A percentile compares a stretch with the other conserved stretches of the same genome.
Conservation (phyloP, 2,113 vertebrate genomes). For the Sula dactylatra region DNA sequence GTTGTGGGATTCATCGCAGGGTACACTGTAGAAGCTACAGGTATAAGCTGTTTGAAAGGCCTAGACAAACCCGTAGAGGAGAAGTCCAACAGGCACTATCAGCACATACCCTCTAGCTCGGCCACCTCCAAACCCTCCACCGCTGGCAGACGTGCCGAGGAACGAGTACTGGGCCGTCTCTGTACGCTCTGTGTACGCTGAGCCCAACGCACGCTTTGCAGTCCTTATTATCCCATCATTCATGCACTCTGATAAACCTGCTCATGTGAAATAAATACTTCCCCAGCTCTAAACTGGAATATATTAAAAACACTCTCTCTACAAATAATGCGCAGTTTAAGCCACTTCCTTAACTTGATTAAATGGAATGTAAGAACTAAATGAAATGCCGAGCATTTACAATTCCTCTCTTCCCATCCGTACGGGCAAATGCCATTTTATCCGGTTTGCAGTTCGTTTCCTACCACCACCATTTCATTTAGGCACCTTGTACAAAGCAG, state of each 20-base stretch:
- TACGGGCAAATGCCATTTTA: not conserved
- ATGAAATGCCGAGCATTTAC: not conserved
- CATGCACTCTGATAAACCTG: not conserved
- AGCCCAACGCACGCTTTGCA: not conserved
- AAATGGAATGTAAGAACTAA: not conserved
- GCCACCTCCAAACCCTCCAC: not conserved
- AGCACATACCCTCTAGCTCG: not conserved
- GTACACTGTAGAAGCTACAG: not conserved
- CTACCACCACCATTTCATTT: conserved; percentile 10
- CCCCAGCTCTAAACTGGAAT: not conserved
- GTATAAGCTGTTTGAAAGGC: not conserved
- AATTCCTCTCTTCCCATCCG: not conserved
- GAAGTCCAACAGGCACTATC: not conserved
- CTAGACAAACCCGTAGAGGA: not conserved
- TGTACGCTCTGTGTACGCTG: not conserved
- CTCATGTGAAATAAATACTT: not conserved
- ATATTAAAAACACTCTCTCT: not conserved
- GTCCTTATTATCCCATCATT: not conserved
- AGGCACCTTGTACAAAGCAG: not conserved
- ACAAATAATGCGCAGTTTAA: not conserved
- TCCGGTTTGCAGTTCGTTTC: not conserved
- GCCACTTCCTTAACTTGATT: not conserved
- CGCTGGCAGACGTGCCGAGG: rapidly evolving
- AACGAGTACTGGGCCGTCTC: rapidly evolving
- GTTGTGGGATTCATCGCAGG: rapidly evolving